Percentiles rank a stretch among this genome's conserved stretches.
phyloP scores from a whole-genome alignment of 2,797 vertebrate genomes.

The Sebastes melanostomus region DNA sequence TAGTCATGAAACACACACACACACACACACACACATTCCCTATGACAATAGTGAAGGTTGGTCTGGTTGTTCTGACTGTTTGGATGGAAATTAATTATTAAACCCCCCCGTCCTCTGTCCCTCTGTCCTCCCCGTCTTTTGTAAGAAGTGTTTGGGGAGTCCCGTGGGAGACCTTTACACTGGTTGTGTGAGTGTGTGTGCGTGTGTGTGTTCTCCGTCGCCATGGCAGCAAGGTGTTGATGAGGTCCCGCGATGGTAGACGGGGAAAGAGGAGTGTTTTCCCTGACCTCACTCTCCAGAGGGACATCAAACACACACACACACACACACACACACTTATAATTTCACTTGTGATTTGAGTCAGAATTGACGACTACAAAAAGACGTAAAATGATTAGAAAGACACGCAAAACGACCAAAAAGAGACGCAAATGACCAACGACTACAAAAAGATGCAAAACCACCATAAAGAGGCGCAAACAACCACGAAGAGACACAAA shows the following conservation, averaged over 20 bases:
- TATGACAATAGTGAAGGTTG: neutral
- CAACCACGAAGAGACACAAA: no score
- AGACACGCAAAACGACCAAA: neutral
- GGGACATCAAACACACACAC: neutral
- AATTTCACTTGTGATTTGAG: neutral
- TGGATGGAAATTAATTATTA: neutral
- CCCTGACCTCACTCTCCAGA: neutral
- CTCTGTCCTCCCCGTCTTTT: neutral
- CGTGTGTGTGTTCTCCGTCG: neutral
- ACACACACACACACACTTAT: neutral
- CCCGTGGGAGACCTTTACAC: neutral
- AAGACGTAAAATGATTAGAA: neutral
- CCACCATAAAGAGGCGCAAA: no score
- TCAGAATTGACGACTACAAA: neutral
- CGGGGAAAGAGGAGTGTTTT: slow-evolving; percentile 1
- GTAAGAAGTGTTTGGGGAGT: neutral
- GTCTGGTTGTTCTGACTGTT: neutral
- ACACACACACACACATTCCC: neutral
- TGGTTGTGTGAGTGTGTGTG: neutral
- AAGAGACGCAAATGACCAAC: neutral
- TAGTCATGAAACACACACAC: neutral
- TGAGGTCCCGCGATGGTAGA: neutral
- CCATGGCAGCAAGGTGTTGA: slow-evolving; percentile 32
- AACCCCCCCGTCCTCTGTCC: neutral
- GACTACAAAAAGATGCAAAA: neutral